Evolutionary conservation across 2,113 vertebrate species (phyloP).

Genomic region (Onychorhynchus coronatus): DNA sequence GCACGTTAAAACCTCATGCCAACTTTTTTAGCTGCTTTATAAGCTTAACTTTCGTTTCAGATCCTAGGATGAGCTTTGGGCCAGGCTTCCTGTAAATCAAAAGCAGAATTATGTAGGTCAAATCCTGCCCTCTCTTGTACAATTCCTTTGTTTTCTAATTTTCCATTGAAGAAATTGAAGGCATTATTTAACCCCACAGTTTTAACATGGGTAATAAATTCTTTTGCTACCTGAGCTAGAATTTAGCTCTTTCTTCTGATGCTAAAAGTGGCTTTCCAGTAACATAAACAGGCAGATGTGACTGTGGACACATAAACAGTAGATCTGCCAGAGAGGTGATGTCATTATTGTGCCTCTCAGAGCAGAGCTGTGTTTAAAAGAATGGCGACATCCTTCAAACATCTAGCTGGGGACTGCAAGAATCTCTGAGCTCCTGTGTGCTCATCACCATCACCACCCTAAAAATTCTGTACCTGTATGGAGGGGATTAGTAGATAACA

Average conservation of each 20-base stretch:
- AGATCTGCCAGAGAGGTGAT: conserved; percentile 3
- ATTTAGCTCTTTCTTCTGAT: background rate
- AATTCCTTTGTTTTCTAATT: background rate
- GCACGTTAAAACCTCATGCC: background rate
- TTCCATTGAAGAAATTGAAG: background rate
- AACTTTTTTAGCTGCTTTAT: background rate
- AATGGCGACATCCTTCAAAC: background rate
- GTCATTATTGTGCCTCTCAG: background rate
- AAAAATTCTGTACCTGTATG: background rate
- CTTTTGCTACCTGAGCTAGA: background rate
- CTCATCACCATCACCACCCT: background rate
- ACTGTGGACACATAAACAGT: background rate
- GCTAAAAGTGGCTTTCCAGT: background rate
- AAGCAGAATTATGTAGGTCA: background rate
- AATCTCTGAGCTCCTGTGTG: background rate
- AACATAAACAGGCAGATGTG: background rate
- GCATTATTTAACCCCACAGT: background rate
- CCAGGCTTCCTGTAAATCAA: background rate
- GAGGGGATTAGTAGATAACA: background rate
- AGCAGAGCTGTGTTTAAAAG: background rate
- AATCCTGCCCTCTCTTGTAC: background rate
- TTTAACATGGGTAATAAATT: background rate
- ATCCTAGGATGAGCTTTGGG: background rate
- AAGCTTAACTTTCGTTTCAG: background rate
- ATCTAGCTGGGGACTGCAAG: background rate